Evolutionary conservation across 2,888 invertebrate genomes (phyloP).

Genomic region (Alloplasta piceator): DNA sequence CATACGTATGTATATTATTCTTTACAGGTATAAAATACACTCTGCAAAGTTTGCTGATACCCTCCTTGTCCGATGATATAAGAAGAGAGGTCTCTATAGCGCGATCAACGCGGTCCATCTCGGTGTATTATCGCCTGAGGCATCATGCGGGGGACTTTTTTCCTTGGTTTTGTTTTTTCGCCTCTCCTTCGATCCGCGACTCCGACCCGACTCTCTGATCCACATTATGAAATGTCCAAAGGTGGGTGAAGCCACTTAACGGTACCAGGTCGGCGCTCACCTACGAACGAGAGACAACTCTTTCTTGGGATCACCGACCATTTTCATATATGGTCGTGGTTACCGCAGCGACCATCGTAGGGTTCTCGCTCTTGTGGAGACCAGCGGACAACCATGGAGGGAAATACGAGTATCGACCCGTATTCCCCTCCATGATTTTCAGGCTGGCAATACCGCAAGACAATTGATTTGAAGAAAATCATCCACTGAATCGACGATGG

Average conservation of each 20-base stretch:
- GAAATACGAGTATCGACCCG: not conserved
- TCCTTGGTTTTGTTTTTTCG: slow-evolving; percentile 26
- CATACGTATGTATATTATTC: slow-evolving; percentile 1
- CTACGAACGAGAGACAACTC: slow-evolving; percentile 60
- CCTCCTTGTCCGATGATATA: slow-evolving; percentile 49
- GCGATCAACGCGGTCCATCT: slow-evolving; percentile 8
- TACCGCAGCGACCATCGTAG: slow-evolving; percentile 51
- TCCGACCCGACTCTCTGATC: slow-evolving; percentile 66
- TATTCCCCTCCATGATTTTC: no score
- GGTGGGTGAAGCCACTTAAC: slow-evolving; percentile 73
- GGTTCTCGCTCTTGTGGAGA: not conserved
- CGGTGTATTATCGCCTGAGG: not conserved
- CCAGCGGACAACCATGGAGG: slow-evolving; percentile 15
- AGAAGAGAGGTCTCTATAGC: slow-evolving; percentile 34
- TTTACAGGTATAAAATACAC: not conserved
- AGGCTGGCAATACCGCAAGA: no score
- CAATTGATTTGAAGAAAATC: no score
- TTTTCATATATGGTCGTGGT: slow-evolving; percentile 68
- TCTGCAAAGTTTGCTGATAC: not conserved
- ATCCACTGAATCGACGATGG: no score
- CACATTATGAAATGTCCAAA: slow-evolving; percentile 71
- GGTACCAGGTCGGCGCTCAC: slow-evolving; percentile 63
- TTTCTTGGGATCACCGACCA: slow-evolving; percentile 66
- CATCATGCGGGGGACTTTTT: slow-evolving; percentile 8
- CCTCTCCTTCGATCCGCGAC: not conserved